Conservation (phyloP, 2,888 invertebrate species). For the Cheilosia variabilis region DNA sequence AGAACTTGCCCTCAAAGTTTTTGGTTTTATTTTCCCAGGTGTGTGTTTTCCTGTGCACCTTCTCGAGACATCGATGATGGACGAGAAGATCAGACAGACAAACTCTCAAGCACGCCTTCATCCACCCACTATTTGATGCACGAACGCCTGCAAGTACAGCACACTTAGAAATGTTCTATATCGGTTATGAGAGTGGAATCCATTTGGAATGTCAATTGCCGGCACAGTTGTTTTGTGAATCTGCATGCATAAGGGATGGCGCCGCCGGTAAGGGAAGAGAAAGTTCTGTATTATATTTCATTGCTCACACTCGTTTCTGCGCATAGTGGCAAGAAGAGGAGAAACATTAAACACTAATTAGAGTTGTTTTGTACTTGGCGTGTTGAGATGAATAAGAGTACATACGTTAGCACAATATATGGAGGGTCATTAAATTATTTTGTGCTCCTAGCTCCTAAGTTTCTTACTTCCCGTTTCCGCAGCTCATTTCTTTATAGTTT, state of each 20-base stretch:
- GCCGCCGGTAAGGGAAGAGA: conserved; percentile 12
- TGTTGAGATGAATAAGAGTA: background rate
- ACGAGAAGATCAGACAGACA: conserved; percentile 59
- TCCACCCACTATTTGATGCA: conserved; percentile 42
- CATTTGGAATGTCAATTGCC: conserved; percentile 68
- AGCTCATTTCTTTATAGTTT: conserved; percentile 12
- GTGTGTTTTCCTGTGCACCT: conserved; percentile 20
- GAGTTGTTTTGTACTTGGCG: conserved; percentile 47
- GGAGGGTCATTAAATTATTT: conserved; percentile 44
- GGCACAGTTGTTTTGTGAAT: conserved; percentile 32
- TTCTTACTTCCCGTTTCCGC: background rate
- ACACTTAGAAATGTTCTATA: conserved; percentile 21
- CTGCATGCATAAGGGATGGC: conserved; percentile 37
- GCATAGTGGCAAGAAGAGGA: conserved; percentile 43
- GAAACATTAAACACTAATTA: conserved; percentile 68
- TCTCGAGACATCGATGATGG: conserved; percentile 64
- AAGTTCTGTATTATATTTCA: conserved; percentile 49
- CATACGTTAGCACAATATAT: conserved; percentile 22
- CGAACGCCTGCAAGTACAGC: conserved; percentile 2
- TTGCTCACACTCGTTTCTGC: conserved; percentile 25
- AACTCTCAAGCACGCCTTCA: conserved; percentile 21
- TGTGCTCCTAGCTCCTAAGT: background rate
- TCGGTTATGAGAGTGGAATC: conserved; percentile 63
- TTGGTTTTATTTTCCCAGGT: conserved; percentile 8
- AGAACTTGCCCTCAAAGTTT: conserved; percentile 26